Evolutionary conservation across 2,888 invertebrate species (phyloP).

Genomic region (Stenodera caucasica): DNA sequence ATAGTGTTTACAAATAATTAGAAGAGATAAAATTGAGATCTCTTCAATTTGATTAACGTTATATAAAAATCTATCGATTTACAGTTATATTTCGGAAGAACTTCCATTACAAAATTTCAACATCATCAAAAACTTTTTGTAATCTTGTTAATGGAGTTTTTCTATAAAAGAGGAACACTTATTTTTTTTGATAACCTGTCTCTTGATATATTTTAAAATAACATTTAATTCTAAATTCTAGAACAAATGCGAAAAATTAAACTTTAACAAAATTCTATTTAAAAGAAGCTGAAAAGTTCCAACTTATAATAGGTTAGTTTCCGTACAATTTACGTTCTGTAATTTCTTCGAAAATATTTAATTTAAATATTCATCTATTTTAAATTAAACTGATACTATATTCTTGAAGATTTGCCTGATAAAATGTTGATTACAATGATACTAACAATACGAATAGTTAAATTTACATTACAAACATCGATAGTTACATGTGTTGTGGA

Average conservation of each 20-base stretch:
- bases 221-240: neutral
- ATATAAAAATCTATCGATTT: too few species aligned
- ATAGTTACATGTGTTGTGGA: too few species aligned
- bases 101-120: too few species aligned
- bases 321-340: neutral
- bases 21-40: neutral
- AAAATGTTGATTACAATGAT: neutral
- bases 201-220: neutral
- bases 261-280: constrained; percentile 5
- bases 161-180: too few species aligned
- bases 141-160: too few species aligned
- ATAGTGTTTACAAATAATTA: neutral
- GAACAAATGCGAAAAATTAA: neutral
- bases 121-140: too few species aligned
- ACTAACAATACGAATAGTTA: too few species aligned
- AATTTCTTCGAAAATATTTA: neutral
- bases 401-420: neutral
- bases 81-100: too few species aligned
- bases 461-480: too few species aligned
- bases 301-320: neutral
- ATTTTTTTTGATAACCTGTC: too few species aligned
- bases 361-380: constrained; percentile 1
- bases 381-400: neutral
- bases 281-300: neutral
- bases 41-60: neutral